A percentile compares a stretch with the other conserved stretches of the same genome.
These are phyloP conservation scores for Ischnus inquisitorius DNA, from an alignment of 2,888 invertebrate species.

Conservation along the genomic window DNA sequence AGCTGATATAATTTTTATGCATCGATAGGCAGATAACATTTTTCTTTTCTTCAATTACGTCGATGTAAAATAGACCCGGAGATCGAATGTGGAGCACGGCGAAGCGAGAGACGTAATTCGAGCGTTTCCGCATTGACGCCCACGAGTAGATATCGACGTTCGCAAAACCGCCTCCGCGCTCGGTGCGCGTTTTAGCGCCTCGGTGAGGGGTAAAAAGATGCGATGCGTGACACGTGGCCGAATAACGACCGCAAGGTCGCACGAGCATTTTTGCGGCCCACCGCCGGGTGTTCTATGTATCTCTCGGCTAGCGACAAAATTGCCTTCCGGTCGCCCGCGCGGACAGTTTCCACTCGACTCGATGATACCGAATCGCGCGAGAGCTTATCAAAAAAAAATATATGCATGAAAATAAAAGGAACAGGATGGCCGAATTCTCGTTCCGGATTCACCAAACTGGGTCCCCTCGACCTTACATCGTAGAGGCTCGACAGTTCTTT, in stretches of 20 bases:
- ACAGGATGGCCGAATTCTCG: background rate
- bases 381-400: no score
- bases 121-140: background rate
- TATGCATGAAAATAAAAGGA: slow-evolving; percentile 17
- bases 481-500: background rate
- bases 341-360: background rate
- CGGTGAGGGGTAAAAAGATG: background rate
- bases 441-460: background rate
- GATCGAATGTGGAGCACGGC: background rate
- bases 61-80: background rate
- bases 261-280: background rate
- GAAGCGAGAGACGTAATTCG: background rate
- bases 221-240: slow-evolving; percentile 14
- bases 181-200: background rate
- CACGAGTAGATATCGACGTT: background rate
- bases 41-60: background rate
- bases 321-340: slow-evolving; percentile 10
- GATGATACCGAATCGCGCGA: no score
- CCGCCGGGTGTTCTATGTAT: background rate
- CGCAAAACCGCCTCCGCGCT: slow-evolving; percentile 2
- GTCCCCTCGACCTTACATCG: background rate
- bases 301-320: background rate
- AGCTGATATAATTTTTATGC: no score
- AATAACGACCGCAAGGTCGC: slow-evolving; percentile 18
- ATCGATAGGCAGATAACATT: background rate